A percentile compares a stretch with the other conserved stretches of the same genome.
phyloP scores from a whole-genome alignment of 2,888 invertebrate species.

The Crematogaster levior region DNA sequence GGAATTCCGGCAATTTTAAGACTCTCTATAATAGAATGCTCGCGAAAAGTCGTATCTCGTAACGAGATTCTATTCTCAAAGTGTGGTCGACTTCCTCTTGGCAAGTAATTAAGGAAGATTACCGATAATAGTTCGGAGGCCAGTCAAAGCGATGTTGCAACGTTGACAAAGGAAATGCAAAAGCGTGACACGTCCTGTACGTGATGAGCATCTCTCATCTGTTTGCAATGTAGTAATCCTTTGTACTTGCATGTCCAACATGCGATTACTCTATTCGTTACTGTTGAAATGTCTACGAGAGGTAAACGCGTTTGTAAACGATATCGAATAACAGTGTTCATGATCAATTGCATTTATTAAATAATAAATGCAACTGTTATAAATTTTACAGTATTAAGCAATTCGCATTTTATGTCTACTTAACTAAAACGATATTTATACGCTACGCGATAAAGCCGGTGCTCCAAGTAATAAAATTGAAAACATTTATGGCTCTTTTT shows the following conservation, averaged over 20 bases:
- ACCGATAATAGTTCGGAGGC: conserved; percentile 29
- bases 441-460: background rate
- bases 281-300: conserved; percentile 17
- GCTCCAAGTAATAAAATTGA: background rate
- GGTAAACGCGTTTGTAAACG: conserved; percentile 27
- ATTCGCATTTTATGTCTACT: background rate
- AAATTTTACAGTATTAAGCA: background rate
- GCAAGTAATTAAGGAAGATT: conserved; percentile 33
- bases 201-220: conserved; percentile 44
- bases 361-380: background rate
- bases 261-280: conserved; percentile 34
- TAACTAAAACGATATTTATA: background rate
- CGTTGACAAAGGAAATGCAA: conserved; percentile 49
- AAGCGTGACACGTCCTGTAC: conserved; percentile 36
- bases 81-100: background rate
- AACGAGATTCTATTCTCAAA: background rate
- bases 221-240: conserved; percentile 29
- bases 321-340: background rate
- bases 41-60: conserved; percentile 1
- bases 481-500: background rate
- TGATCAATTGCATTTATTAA: background rate
- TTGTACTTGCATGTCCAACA: conserved; percentile 37
- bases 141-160: conserved; percentile 25
- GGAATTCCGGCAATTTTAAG: background rate
- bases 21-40: background rate